These are phyloP conservation scores for Microctonus hyperodae DNA, from an alignment of 2,888 invertebrate genomes.

Conservation along the genomic window DNA sequence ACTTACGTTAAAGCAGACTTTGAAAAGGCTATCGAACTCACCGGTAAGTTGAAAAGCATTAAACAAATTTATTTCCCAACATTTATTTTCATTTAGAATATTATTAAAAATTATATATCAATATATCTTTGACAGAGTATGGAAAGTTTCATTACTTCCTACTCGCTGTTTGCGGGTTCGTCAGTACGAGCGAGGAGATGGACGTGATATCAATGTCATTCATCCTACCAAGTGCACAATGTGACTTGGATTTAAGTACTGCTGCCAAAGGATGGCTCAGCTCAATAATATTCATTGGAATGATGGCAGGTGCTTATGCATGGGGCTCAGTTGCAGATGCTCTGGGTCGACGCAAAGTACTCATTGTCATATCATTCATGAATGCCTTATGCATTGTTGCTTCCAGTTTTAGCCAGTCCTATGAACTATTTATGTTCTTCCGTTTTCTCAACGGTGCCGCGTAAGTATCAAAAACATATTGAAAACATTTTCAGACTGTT, in stretches of 20 bases:
- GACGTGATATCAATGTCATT: constrained; percentile 96
- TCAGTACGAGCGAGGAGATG: constrained; percentile 95
- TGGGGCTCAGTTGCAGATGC: constrained; percentile 94
- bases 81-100: too few species aligned
- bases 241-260: constrained; percentile 87
- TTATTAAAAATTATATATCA: not conserved
- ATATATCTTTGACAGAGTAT: constrained; percentile 68
- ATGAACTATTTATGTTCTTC: constrained; percentile 87
- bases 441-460: constrained; percentile 93
- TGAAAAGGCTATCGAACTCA: constrained; percentile 86
- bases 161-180: constrained; percentile 90
- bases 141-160: constrained; percentile 90
- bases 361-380: constrained; percentile 88
- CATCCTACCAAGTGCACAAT: constrained; percentile 91
- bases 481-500: too few species aligned
- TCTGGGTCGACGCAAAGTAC: constrained; percentile 84
- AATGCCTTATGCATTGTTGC: constrained; percentile 90
- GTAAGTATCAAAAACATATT: constrained; percentile 72
- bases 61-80: not conserved
- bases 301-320: constrained; percentile 94
- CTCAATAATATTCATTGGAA: constrained; percentile 85
- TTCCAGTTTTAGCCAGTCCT: constrained; percentile 89
- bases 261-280: constrained; percentile 85
- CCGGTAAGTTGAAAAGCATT: constrained; percentile 66
- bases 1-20: constrained; percentile 82